Percentiles rank a stretch among this genome's conserved stretches.
These are phyloP conservation scores for Cinclus mexicanus DNA, from an alignment of 2,113 vertebrate species.

Conservation along the genomic window DNA sequence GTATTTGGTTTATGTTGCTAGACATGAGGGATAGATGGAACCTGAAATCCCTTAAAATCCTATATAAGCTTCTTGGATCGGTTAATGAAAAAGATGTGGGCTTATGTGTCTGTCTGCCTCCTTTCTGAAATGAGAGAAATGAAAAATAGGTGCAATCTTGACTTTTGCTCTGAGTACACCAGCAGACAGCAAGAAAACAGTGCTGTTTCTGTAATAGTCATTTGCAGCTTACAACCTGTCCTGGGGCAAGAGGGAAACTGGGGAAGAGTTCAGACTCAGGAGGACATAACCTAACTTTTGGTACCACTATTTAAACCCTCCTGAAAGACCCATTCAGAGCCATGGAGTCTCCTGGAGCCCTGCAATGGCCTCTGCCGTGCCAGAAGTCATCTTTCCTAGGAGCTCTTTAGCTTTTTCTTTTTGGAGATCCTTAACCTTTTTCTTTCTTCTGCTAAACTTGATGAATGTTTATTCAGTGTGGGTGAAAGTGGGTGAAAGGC, in stretches of 20 bases:
- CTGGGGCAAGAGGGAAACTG: not conserved
- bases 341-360: not conserved
- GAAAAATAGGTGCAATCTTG: not conserved
- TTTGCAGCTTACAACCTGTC: not conserved
- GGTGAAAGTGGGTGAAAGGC: not conserved
- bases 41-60: conserved; percentile 8
- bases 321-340: not conserved
- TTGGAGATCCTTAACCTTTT: not conserved
- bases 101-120: not conserved
- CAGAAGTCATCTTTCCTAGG: not conserved
- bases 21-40: not conserved
- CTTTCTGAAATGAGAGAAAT: not conserved
- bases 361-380: fast-evolving
- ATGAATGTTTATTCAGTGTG: not conserved
- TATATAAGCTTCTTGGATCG: not conserved
- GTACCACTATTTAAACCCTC: not conserved
- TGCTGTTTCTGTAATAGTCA: not conserved
- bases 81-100: not conserved
- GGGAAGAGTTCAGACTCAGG: not conserved
- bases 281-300: not conserved
- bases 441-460: not conserved
- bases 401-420: not conserved
- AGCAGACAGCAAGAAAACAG: not conserved
- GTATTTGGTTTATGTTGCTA: conserved; percentile 14
- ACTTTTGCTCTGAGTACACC: not conserved